These are phyloP conservation scores for Calameuta idolon DNA, from an alignment of 2,888 invertebrate genomes.

Conservation along the genomic window DNA sequence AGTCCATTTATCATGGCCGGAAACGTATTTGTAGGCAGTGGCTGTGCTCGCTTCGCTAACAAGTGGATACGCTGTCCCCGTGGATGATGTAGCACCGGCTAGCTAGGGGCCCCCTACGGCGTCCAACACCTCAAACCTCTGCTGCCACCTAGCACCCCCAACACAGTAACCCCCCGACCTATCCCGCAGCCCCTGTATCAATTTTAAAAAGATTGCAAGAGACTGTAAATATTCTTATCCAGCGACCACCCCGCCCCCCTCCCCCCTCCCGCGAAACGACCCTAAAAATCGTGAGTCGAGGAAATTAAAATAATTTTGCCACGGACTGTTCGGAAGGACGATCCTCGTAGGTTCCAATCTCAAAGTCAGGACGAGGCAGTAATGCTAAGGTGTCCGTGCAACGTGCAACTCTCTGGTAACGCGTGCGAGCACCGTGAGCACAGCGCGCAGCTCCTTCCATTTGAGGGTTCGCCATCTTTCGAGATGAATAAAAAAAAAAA, in stretches of 20 bases:
- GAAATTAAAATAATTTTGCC: not conserved
- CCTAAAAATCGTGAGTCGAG: not conserved
- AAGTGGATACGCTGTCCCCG: conserved; percentile 65
- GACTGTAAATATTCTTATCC: not conserved
- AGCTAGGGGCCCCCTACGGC: conserved; percentile 61
- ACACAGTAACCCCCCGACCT: conserved; percentile 5
- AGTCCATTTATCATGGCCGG: conserved; percentile 63
- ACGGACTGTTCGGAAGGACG: not conserved
- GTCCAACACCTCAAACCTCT: conserved; percentile 63
- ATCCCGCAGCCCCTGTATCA: not conserved
- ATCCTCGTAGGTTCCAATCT: conserved; percentile 2
- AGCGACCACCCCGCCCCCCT: not conserved
- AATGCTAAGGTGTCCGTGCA: conserved; percentile 53
- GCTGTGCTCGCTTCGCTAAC: conserved; percentile 61
- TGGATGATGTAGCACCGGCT: conserved; percentile 64
- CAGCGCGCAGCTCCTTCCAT: conserved; percentile 19
- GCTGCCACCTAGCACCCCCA: conserved; percentile 34
- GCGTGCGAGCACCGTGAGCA: not conserved
- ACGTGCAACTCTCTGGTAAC: conserved; percentile 32
- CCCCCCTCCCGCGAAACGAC: not conserved
- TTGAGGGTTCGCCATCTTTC: conserved; percentile 22
- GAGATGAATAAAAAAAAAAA: conserved; percentile 33
- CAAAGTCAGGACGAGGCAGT: not conserved
- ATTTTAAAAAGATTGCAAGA: not conserved
- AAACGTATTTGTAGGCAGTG: conserved; percentile 64